Conservation (phyloP, 2,797 vertebrate genomes). For the Micropoecilia bifurca region DNA sequence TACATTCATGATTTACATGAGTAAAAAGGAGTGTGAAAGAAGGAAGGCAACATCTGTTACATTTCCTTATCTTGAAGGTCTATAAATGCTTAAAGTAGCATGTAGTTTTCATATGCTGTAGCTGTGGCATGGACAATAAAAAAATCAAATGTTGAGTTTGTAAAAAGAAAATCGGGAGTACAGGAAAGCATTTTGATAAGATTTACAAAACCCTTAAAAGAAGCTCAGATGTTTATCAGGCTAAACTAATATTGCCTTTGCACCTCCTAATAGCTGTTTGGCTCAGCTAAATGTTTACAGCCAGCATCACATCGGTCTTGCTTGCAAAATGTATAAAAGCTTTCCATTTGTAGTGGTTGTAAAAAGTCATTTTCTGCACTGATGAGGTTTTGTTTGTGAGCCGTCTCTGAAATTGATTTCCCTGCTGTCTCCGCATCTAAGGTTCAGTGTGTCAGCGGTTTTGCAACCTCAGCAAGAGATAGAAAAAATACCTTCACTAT, state of each 20-base stretch:
- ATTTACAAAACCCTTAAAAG: background rate
- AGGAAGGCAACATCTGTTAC: background rate
- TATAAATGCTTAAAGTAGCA: background rate
- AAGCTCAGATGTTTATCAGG: constrained; percentile 8
- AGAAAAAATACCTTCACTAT: constrained; percentile 28
- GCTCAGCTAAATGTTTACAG: constrained; percentile 49
- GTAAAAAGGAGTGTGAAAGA: background rate
- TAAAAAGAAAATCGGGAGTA: background rate
- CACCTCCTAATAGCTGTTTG: constrained; percentile 30
- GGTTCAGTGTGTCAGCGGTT: constrained; percentile 39
- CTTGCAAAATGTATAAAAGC: constrained; percentile 61
- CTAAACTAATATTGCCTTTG: constrained; percentile 1
- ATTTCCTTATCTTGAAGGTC: background rate
- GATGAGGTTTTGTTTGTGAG: constrained; percentile 64
- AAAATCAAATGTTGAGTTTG: background rate
- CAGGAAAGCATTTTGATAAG: background rate
- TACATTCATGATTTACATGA: background rate
- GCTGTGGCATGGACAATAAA: background rate
- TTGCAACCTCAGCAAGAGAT: constrained; percentile 48
- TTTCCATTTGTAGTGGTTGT: constrained; percentile 52
- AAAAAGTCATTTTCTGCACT: constrained; percentile 57
- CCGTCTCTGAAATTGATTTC: constrained; percentile 56
- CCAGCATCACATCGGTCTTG: constrained; percentile 43
- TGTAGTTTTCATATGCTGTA: background rate
- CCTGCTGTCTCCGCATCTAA: constrained; percentile 36